Percentiles rank a stretch among this genome's conserved stretches.
Conservation (phyloP, 2,797 vertebrate genomes). For the Australoheros facetus region DNA sequence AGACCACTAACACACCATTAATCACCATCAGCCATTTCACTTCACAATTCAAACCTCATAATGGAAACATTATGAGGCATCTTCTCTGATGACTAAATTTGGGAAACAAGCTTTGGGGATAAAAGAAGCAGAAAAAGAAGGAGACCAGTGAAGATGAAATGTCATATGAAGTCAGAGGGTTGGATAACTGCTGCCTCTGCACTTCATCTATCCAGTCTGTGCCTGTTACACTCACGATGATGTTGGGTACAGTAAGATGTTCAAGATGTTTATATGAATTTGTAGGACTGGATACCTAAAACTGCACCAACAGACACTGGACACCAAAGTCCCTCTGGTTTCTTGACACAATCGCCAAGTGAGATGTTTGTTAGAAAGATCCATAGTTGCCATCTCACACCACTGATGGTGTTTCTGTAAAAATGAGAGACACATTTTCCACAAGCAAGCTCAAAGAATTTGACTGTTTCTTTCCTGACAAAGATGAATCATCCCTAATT, state of each 20-base stretch:
- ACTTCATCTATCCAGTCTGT: slow-evolving; percentile 19
- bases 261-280: slow-evolving; percentile 34
- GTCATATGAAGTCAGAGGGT: not conserved
- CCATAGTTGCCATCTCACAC: not conserved
- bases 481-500: slow-evolving; percentile 5
- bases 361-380: not conserved
- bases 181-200: not conserved
- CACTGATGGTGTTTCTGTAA: not conserved
- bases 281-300: not conserved
- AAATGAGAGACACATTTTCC: not conserved
- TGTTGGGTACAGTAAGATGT: slow-evolving; percentile 6
- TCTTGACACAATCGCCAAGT: not conserved
- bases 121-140: not conserved
- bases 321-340: not conserved
- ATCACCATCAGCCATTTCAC: slow-evolving; percentile 7
- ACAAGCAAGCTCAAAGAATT: not conserved
- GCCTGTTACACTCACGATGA: not conserved
- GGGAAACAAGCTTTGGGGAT: not conserved
- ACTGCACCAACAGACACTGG: not conserved
- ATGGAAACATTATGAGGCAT: not conserved
- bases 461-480: not conserved
- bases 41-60: not conserved
- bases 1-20: not conserved
- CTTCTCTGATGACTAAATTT: slow-evolving; percentile 35
- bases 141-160: not conserved